Evolutionary conservation across 1,140 invertebrate species (phyloP).

Genomic region (Glossosoma conforme): DNA sequence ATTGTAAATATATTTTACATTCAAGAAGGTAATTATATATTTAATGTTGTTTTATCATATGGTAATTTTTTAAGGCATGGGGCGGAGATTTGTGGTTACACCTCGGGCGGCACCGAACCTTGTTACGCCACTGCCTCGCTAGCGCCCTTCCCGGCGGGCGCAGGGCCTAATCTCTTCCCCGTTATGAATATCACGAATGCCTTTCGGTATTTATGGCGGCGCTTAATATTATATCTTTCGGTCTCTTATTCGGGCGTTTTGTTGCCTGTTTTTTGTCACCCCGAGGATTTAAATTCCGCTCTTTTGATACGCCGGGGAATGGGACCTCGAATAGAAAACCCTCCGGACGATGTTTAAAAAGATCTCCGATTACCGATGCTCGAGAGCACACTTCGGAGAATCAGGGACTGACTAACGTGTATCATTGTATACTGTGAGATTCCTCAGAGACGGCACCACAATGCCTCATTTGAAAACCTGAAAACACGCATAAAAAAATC

Average conservation of each 20-base stretch:
- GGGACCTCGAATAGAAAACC: constrained; percentile 11
- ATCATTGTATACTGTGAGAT: constrained; percentile 28
- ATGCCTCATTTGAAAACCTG: constrained; percentile 23
- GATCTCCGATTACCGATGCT: constrained; percentile 26
- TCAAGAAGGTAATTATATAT: too few species aligned
- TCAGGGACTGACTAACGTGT: constrained; percentile 18
- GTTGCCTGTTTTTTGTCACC: constrained; percentile 24
- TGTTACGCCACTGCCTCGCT: neutral
- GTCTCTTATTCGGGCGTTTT: constrained; percentile 25
- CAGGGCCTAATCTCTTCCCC: constrained; percentile 18
- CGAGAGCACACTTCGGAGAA: constrained; percentile 25
- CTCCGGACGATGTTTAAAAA: constrained; percentile 16
- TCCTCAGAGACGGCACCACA: constrained; percentile 20
- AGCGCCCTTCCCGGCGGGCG: neutral
- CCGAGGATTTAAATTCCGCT: constrained; percentile 27
- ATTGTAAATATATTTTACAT: too few species aligned
- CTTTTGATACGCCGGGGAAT: constrained; percentile 26
- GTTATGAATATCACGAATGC: constrained; percentile 27
- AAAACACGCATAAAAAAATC: constrained; percentile 12
- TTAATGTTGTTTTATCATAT: too few species aligned
- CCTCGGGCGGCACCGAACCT: too few species aligned
- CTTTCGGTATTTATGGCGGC: constrained; percentile 28
- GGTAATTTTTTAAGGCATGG: too few species aligned
- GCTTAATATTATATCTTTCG: constrained; percentile 22
- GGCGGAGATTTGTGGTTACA: too few species aligned